Evolutionary conservation across 2,888 invertebrate genomes (phyloP).

Genomic region (Ophion obscuratus): DNA sequence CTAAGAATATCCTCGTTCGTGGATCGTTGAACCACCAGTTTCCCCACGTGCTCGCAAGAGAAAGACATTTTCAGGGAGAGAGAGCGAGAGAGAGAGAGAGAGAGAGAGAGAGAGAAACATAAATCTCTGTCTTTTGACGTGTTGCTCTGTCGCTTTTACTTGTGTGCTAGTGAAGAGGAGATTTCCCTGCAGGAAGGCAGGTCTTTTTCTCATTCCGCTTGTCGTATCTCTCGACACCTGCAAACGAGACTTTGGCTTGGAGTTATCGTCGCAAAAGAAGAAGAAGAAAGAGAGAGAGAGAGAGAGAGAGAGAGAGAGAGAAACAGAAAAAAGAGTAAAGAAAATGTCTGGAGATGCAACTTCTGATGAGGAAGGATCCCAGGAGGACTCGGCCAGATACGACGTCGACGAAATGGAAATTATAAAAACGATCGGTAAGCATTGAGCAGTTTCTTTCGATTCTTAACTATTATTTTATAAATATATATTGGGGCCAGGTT

Average conservation of each 20-base stretch:
- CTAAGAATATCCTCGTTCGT: constrained; percentile 68
- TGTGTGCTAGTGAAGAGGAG: constrained; percentile 16
- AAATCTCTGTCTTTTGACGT: constrained; percentile 71
- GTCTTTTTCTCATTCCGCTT: constrained; percentile 5
- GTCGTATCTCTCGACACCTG: background rate
- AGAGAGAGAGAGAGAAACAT: constrained; percentile 56
- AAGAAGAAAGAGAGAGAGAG: constrained; percentile 53
- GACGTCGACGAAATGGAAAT: constrained; percentile 93
- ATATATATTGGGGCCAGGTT: no score
- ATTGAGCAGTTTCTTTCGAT: background rate
- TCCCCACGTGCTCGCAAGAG: constrained; percentile 71
- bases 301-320: constrained; percentile 56
- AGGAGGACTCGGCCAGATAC: constrained; percentile 82
- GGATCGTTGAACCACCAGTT: constrained; percentile 76
- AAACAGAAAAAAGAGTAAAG: constrained; percentile 13
- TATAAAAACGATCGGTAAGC: constrained; percentile 94
- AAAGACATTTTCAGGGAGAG: constrained; percentile 18
- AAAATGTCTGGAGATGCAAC: constrained; percentile 75
- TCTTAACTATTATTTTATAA: background rate
- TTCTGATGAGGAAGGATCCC: constrained; percentile 81
- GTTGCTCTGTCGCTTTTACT: constrained; percentile 27
- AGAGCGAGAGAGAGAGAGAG: background rate
- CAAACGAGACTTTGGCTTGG: constrained; percentile 19
- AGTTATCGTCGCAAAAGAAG: constrained; percentile 36
- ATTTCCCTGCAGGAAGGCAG: constrained; percentile 5